Percentiles rank a stretch among this genome's conserved stretches.
phyloP scores from a whole-genome alignment of 2,888 invertebrate genomes.

The Conus canariensis region DNA sequence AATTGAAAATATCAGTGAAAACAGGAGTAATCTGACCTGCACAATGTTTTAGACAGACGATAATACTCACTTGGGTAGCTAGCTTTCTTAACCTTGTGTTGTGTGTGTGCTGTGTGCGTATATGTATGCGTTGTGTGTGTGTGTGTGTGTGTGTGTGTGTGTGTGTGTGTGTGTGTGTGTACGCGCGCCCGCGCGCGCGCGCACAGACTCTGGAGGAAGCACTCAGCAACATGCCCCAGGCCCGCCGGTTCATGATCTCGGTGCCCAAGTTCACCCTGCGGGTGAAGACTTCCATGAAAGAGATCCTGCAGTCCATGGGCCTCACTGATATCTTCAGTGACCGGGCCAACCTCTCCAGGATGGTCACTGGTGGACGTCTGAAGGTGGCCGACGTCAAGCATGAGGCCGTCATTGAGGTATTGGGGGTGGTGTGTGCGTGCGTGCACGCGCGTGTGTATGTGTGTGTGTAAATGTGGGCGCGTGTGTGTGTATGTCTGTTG shows the following conservation, averaged over 20 bases:
- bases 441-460: not conserved
- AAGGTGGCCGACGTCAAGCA: not conserved
- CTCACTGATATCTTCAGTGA: not conserved
- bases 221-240: conserved; percentile 2
- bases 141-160: not conserved
- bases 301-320: conserved; percentile 1
- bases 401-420: conserved; percentile 33
- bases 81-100: too few relatives aligned
- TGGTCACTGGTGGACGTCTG: not conserved
- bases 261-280: not conserved
- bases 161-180: not conserved
- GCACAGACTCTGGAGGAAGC: conserved; percentile 1
- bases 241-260: not conserved
- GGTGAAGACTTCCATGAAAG: not conserved
- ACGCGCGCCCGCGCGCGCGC: not conserved
- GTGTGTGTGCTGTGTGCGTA: not conserved
- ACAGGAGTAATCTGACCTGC: too few relatives aligned
- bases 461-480: not conserved
- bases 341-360: not conserved
- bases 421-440: not conserved
- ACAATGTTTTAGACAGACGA: too few relatives aligned
- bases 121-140: not conserved
- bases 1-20: too few relatives aligned
- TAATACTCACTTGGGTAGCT: too few relatives aligned
- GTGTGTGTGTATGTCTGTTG: not conserved